These are phyloP conservation scores for Pyrrhia umbra DNA, from an alignment of 2,888 invertebrate genomes.

Conservation along the genomic window DNA sequence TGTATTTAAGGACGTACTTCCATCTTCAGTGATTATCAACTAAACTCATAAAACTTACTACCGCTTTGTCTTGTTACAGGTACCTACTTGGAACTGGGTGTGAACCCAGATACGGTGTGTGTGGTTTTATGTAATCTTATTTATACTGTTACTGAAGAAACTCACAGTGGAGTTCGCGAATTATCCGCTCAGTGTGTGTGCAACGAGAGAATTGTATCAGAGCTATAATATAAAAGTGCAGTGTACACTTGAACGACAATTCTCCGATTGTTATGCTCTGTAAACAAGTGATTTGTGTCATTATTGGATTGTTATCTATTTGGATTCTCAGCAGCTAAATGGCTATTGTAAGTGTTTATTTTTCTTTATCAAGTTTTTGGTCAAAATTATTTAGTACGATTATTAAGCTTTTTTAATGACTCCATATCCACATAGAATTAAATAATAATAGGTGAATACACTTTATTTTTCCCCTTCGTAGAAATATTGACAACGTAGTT, in stretches of 20 bases:
- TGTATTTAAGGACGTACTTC: constrained; percentile 57
- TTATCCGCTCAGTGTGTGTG: constrained; percentile 70
- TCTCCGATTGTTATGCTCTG: constrained; percentile 75
- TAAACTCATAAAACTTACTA: constrained; percentile 77
- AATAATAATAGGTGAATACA: too few relatives aligned
- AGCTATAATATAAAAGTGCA: constrained; percentile 78
- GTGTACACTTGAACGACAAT: constrained; percentile 74
- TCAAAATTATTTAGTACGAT: constrained; percentile 23
- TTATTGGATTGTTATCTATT: constrained; percentile 83
- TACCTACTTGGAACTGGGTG: constrained; percentile 88
- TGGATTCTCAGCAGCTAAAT: constrained; percentile 81
- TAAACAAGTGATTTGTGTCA: constrained; percentile 83
- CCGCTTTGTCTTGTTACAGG: constrained; percentile 90
- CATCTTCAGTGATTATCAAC: constrained; percentile 60
- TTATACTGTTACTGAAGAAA: constrained; percentile 79
- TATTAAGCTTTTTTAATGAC: too few relatives aligned
- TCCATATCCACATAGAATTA: too few relatives aligned
- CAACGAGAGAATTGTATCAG: constrained; percentile 71
- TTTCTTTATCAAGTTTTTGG: constrained; percentile 46
- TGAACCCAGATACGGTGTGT: constrained; percentile 88
- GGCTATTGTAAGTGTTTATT: constrained; percentile 80
- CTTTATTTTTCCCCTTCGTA: too few relatives aligned
- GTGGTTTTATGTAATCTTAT: constrained; percentile 88
- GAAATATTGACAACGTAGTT: too few relatives aligned
- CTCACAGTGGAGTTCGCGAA: constrained; percentile 75